Percentiles rank a stretch among this genome's conserved stretches.
These are phyloP conservation scores for Sebastes aleutianus DNA, from an alignment of 2,797 vertebrate species.

Conservation along the genomic window DNA sequence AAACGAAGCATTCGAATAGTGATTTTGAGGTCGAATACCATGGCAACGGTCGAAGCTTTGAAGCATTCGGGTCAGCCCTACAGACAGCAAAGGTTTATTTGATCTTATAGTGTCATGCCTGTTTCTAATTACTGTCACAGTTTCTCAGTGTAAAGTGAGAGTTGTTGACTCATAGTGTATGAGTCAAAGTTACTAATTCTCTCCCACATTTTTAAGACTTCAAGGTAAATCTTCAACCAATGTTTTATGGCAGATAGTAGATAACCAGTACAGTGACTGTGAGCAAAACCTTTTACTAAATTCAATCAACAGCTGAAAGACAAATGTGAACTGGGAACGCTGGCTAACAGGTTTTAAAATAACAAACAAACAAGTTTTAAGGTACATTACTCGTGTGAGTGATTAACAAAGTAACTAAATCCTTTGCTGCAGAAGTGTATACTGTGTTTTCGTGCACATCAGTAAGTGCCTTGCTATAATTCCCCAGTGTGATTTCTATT, in stretches of 20 bases:
- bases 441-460: constrained; percentile 33
- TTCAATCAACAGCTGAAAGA: neutral
- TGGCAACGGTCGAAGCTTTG: no score
- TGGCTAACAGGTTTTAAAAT: neutral
- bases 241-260: neutral
- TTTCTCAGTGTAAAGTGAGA: constrained; percentile 38
- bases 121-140: constrained; percentile 42
- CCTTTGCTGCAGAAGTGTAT: neutral
- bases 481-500: constrained; percentile 73
- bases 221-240: constrained; percentile 6
- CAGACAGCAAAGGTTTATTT: neutral
- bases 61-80: neutral
- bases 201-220: constrained; percentile 1
- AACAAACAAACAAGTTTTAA: neutral
- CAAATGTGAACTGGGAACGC: neutral
- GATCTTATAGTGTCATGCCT: neutral
- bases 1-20: no score
- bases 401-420: neutral
- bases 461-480: constrained; percentile 34
- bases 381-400: neutral
- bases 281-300: neutral
- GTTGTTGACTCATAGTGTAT: constrained; percentile 38
- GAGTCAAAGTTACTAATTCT: constrained; percentile 23
- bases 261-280: neutral
- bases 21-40: no score